Evolutionary conservation across 2,888 invertebrate genomes (phyloP), one percentile per base, ranked within the genome.

Genomic region (Isoperla grammatica): DNA sequence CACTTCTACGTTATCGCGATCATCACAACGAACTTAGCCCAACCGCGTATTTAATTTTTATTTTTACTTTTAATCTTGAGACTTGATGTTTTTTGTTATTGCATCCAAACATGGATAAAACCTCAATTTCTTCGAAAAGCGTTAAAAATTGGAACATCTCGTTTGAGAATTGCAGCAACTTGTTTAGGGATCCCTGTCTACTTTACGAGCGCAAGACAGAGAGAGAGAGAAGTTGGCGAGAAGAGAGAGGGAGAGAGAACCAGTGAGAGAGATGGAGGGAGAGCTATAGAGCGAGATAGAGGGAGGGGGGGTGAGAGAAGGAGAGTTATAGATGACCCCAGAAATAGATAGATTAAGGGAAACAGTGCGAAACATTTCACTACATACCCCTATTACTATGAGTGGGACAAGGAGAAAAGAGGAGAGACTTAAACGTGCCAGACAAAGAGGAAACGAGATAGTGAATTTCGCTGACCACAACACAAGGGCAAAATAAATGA

Each of bases 301-400:
- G 48, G 48, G 20, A 20, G 48, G n/a, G n/a, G 29, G 29, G 29
- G 29, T 29, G 29, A 29, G 29, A 29, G 29, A 29, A 49, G 35
- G 29, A 49, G 49, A 49, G 49, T 49, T 49, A 49, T 49, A 49
- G 49, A 49, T 49, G 49, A 49, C 49, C 49, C 49, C 29, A 49
- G 49, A 29, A 49, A 49, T 49, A 49, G 49, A 49, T 49, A 49
- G 49, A 49, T 49, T 49, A 49, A 49, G 49, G 49, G 49, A 49
- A 49, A 49, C 49, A 49, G 49, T 49, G 49, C 49, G 49, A 49
- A 49, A 49, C 49, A 49, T 49, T 49, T 49, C 49, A 29, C 49
- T 49, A 49, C 23, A 49, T 49, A 49, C 49, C 49, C 49, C 49
- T 29, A 49, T 49, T 49, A 49, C 49, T 49, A 49, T 23, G 29